Base-by-base conservation (phyloP, 1,140 invertebrate species). In the Cyphomyrmex costatus region DNA sequence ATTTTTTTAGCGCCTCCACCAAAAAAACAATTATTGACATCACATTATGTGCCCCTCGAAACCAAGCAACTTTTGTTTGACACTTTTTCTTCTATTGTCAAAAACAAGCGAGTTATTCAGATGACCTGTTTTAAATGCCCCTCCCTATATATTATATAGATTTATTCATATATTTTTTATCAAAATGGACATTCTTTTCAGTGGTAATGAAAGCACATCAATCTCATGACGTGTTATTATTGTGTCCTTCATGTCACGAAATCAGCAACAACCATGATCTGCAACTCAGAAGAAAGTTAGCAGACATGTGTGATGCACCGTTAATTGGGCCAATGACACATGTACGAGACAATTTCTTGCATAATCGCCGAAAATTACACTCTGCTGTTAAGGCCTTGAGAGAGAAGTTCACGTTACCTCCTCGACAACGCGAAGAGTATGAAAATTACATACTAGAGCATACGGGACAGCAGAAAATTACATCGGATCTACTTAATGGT, bases 121-220 rank as follows among this genome's bases (percentile, higher is more conserved):
- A n/a, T n/a, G n/a, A n/a, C n/a, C n/a, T n/a, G n/a, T n/a, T n/a
- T n/a, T n/a, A n/a, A n/a, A n/a, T n/a, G n/a, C n/a, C n/a, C n/a
- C n/a, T n/a, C n/a, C n/a, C n/a, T n/a, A n/a, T n/a, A n/a, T n/a
- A n/a, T n/a, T n/a, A n/a, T n/a, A n/a, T n/a, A n/a, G n/a, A n/a
- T n/a, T n/a, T n/a, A n/a, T n/a, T n/a, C n/a, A n/a, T n/a, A n/a
- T n/a, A n/a, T 42, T 42, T 56, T 42, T 49, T 51, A 42, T 73
- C 24, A 6, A 82, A 53, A 73, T 79, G 8, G 7, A 42, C 10
- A 83, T 86, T 89, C n/a, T 78, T 94, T 87, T 27, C 91, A 96
- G 96, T 96, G 86, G 95, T 97, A 60, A 97, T 98, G 96, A 98
- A 98, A 93, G 96, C 97, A 8, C 98, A 98, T 94, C 96, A 97